A percentile compares a stretch with the other conserved stretches of the same genome.
phyloP scores from a whole-genome alignment of 1,140 invertebrate genomes.

The Meloidogyne exigua region DNA sequence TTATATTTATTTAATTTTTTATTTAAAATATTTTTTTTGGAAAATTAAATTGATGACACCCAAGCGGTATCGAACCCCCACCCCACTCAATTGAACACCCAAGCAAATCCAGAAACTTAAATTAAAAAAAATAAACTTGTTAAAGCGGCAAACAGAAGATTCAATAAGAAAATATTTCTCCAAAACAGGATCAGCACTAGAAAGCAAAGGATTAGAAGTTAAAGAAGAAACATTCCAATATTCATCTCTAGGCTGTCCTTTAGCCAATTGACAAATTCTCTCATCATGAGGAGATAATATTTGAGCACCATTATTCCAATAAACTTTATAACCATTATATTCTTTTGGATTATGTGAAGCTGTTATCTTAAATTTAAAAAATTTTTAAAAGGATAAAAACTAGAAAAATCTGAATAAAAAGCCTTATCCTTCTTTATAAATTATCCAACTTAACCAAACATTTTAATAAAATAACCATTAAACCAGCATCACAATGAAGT shows the following conservation, averaged over 20 bases:
- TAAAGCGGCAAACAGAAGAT: conserved; percentile 39
- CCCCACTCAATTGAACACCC: too few relatives aligned
- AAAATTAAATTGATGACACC: too few relatives aligned
- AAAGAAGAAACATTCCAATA: conserved; percentile 64
- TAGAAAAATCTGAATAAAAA: too few relatives aligned
- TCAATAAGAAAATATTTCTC: conserved; percentile 69
- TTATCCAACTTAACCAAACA: too few relatives aligned
- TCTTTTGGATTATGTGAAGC: conserved; percentile 98
- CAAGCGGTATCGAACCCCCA: too few relatives aligned
- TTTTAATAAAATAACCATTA: conserved; percentile 45
- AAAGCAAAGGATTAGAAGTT: conserved; percentile 57
- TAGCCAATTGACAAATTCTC: conserved; percentile 78
- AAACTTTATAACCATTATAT: conserved; percentile 96
- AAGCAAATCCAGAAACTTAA: too few relatives aligned
- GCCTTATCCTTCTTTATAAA: too few relatives aligned
- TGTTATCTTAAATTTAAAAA: conserved; percentile 81
- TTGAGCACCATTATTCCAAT: conserved; percentile 89
- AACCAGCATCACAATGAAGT: conserved; percentile 52
- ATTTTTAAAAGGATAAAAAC: conserved; percentile 64
- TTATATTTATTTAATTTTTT: too few relatives aligned
- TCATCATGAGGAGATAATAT: conserved; percentile 88
- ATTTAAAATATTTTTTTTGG: too few relatives aligned
- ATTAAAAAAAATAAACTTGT: conserved; percentile 32
- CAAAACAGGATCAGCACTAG: conserved; percentile 69
- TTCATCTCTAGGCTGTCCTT: conserved; percentile 71